Base-by-base conservation (phyloP, 64 coral and sea anemone species). In the Acropora yongei region DNA sequence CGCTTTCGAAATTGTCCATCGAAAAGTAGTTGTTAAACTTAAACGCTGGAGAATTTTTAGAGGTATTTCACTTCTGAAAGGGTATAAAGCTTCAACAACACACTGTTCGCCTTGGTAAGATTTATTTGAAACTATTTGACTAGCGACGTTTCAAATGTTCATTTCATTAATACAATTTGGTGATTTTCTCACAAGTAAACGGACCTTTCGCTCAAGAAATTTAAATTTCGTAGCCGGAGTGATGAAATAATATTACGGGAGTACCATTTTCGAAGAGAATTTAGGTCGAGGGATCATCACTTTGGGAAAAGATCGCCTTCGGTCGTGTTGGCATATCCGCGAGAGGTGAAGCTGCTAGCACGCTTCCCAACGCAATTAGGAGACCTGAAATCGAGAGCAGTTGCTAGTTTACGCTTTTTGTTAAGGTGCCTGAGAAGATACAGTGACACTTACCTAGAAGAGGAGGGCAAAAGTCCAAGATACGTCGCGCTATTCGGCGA, bases 381-480 rank as follows among this genome's bases (percentile, higher is more conserved):
- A 65, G 72, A 71, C 82, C 69, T 71, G 61, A 48, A 48, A 49
- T 42, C 60, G 16, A 63, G 48, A 48, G 65, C 66, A 71, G 65
- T 41, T 43, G 65, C 30, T 30, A 30, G 30, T 30, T 30, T 30
- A 30, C 30, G 30, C 30, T 30, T 30, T 30, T 55, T 55, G 51
- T 7, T 55, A 71, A 85, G 16, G 16, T 49, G 49, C 19, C 10
- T 48, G 9, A 2, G 8, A 30, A 45, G 45, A 30, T 30, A 30
- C 30, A 30, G 30, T 0, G 30, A 30, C 68, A 85, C 82, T 85
- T 43, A 85, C 82, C 82, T 83, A 67, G 20, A 71, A 48, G 18
- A 9, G 16, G 68, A 69, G 43, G 44, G 17, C 46, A 85, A 71
- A 49, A 71, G 46, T 85, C 82, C 82, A 85, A 85, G 42, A 71